Conservation (phyloP, 2,888 invertebrate species). For the Sinopyrophorus schimmeli region DNA sequence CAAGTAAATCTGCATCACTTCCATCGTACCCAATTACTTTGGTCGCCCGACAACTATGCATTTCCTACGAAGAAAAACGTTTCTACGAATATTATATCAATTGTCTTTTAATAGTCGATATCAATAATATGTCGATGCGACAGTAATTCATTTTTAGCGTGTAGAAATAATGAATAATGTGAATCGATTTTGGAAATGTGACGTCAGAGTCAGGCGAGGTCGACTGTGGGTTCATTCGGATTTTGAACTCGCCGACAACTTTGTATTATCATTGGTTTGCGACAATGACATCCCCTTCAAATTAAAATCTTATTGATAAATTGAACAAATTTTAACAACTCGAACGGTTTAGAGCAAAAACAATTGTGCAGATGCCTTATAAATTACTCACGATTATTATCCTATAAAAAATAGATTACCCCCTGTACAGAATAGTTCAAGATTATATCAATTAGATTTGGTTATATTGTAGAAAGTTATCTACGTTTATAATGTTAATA, state of each 20-base stretch:
- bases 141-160: slow-evolving; percentile 34
- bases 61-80: not conserved
- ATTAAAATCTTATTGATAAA: no score
- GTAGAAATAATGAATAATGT: slow-evolving; percentile 34
- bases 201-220: slow-evolving; percentile 38
- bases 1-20: not conserved
- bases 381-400: no score
- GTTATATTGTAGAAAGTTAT: no score
- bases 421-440: no score
- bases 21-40: not conserved
- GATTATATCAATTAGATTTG: no score
- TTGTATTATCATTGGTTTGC: not conserved
- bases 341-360: no score
- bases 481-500: no score
- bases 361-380: no score
- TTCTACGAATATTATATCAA: no score
- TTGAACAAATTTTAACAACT: no score
- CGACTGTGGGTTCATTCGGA: slow-evolving; percentile 37
- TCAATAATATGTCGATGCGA: slow-evolving; percentile 12
- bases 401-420: no score
- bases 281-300: not conserved
- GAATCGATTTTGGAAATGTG: slow-evolving; percentile 41
- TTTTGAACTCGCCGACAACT: slow-evolving; percentile 35
- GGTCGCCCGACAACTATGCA: slow-evolving; percentile 1
- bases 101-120: slow-evolving; percentile 2